These are phyloP conservation scores for silkworm (Bombyx mori) DNA, from an alignment of 1,140 invertebrate species.

Conservation along the genomic window ASM3026992v2 NC_085129.1:2873501-2874000, in stretches of 20 bases:
- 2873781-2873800: slow-evolving; percentile 36
- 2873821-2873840: slow-evolving; percentile 55
- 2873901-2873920: too few species aligned
- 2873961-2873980: too few species aligned
- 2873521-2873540: too few species aligned
- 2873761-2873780: slow-evolving; percentile 36
- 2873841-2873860: slow-evolving; percentile 2
- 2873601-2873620: slow-evolving; percentile 46
- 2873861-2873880: too few species aligned
- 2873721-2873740: slow-evolving; percentile 19
- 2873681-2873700: slow-evolving; percentile 39
- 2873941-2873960: too few species aligned
- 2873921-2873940: too few species aligned
- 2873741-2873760: slow-evolving; percentile 32
- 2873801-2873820: slow-evolving; percentile 52
- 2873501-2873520: too few species aligned
- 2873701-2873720: slow-evolving; percentile 15
- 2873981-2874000: too few species aligned
- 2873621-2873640: slow-evolving; percentile 40
- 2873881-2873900: too few species aligned
- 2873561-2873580: too few species aligned
- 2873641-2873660: slow-evolving; percentile 47
- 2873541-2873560: too few species aligned
- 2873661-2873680: slow-evolving; percentile 46
- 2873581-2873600: too few species aligned